Base-by-base conservation (phyloP, 2,888 invertebrate genomes). In the Drosophila nigricruria region DNA sequence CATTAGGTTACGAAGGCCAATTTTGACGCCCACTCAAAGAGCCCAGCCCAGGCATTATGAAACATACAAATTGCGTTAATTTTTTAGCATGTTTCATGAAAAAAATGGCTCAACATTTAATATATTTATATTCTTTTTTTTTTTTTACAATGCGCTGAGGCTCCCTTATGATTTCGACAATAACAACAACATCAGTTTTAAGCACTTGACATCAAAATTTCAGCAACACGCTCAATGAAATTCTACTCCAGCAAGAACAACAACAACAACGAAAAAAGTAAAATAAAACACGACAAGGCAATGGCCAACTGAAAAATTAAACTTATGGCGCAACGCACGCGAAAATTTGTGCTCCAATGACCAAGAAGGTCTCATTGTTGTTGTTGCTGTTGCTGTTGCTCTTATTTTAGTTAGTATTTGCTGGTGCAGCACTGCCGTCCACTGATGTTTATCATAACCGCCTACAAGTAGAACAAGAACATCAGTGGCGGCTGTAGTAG, bases 401-500 rank as follows among this genome's bases (percentile, higher is more conserved):
- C 14, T 49, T 30, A 18, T 49, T 49, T 49, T 32, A 32, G 49
- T 49, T 32, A 49, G 49, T 20, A 32, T 36, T 32, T 60, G 57
- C 9, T 52, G 66, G 61, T 72, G 81, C 70, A 71, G 70, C 69
- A 74, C 40, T 45, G 66, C 43, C 68, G 61, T 61, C 65, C 81
- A 16, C 74, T 68, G 86, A 83, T 83, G 83, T 80, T 85, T 88
- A 88, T 88, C 88, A 88, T 88, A 88, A 82, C 80, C 81, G 69
- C 80, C 85, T 73, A 82, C 79, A 77, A 81, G 69, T 56, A 64
- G 57, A 73, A 69, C 56, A 71, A n/a, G n/a, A n/a, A 65, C 43
- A 57, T 65, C 43, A 54, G 49, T 23, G 49, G 50, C 16, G 36
- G 49, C 34, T 61, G 20, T 42, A 57, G 43, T 30, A 62, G 40